Base-by-base conservation (phyloP, 2,888 invertebrate genomes). In the Ophion slaviceki region DNA sequence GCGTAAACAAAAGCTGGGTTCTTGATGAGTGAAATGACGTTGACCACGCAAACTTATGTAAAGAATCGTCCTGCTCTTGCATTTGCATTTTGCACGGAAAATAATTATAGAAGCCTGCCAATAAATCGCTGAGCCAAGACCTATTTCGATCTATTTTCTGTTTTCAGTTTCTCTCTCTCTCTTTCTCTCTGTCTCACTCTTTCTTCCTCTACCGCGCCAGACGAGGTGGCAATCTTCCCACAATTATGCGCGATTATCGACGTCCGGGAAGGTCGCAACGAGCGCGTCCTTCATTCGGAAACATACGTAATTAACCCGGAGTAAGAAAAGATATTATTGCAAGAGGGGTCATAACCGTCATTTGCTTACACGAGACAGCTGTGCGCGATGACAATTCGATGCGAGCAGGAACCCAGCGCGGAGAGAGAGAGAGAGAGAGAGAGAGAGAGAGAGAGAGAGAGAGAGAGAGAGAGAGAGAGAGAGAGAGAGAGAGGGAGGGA, bases 221-320 rank as follows among this genome's bases (percentile, higher is more conserved):
- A 47, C 40, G 53, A 59, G 45, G 66, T 62, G 67, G n/a, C 53
- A 62, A 75, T 81, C 47, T 53, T 47, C 47, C 47, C 32, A 53
- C 80, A 83, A 83, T 83, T 72, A 64, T 24, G 45, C 20, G 53
- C 61, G 53, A 83, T 86, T 80, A 86, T 77, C 82, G 67, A 66
- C 83, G 72, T 83, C 72, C 80, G 82, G 82, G 72, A 80, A 82
- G 67, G 36, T 68, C 64, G 53, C 10, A 57, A 11, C 28, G 14
- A 64, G 72, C 47, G 76, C 40, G 64, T 74, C 68, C 40, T 57
- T 62, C 64, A 62, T 10, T 17, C 24, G 53, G 24, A 14, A 64
- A 45, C 66, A 78, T 78, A 59, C 57, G 68, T 71, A 40, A 82
- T 71, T 53, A 67, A 24, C 36, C 53, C 53, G 40, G 45, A 67